These are phyloP conservation scores for Piprites chloris DNA, from an alignment of 2,113 vertebrate species.

Conservation along the genomic window DNA sequence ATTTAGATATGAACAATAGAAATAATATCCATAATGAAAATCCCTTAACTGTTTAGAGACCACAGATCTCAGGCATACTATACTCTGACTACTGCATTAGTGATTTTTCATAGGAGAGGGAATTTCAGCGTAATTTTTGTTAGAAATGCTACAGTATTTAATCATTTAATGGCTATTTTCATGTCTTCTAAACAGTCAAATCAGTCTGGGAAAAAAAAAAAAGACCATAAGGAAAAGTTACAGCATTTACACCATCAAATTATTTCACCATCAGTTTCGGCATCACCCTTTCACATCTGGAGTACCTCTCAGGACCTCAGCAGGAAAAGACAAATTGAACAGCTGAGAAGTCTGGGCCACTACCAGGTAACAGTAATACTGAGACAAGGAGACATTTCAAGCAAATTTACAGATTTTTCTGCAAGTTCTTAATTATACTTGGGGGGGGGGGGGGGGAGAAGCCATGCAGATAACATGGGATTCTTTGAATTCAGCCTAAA, in stretches of 20 bases:
- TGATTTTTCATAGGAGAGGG: neutral
- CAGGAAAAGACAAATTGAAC: neutral
- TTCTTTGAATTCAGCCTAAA: neutral
- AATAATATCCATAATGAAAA: neutral
- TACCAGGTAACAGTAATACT: neutral
- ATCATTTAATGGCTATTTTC: neutral
- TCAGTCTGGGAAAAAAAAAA: neutral
- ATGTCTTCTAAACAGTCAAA: neutral
- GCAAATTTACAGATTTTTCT: neutral
- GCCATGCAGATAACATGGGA: neutral
- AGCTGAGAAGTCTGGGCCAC: neutral
- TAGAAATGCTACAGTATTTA: neutral
- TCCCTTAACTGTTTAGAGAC: neutral
- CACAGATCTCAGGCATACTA: neutral
- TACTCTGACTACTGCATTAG: neutral
- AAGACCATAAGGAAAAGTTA: neutral
- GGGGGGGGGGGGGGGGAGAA: neutral
- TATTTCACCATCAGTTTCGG: neutral
- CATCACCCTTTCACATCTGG: neutral
- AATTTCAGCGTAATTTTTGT: neutral
- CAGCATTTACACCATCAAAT: neutral
- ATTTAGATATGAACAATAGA: neutral
- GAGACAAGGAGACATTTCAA: neutral
- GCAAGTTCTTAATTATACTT: neutral
- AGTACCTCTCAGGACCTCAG: neutral